phyloP scores from a whole-genome alignment of 2,888 invertebrate species.

The Doris montereyensis region DNA sequence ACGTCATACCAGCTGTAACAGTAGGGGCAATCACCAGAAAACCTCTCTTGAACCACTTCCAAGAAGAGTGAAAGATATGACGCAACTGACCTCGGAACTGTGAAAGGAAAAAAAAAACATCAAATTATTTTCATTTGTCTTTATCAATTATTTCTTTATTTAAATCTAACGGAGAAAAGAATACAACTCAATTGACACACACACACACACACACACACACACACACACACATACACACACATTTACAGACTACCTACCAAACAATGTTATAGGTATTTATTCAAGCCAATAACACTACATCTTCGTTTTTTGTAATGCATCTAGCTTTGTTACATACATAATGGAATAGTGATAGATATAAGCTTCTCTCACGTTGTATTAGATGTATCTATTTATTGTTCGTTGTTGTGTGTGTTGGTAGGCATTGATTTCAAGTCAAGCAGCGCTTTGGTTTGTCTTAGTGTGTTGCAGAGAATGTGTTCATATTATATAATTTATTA shows the following conservation, averaged over 20 bases:
- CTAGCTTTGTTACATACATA: too few relatives aligned
- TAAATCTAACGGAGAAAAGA: not conserved
- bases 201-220: conserved; percentile 28
- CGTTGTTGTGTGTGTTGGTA: too few relatives aligned
- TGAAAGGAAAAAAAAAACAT: not conserved
- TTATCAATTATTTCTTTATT: not conserved
- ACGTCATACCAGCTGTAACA: conserved; percentile 1
- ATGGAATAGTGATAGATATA: too few relatives aligned
- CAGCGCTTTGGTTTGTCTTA: too few relatives aligned
- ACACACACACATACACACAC: conserved; percentile 25
- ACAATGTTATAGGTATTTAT: too few relatives aligned
- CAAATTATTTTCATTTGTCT: not conserved
- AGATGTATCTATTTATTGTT: too few relatives aligned
- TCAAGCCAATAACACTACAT: too few relatives aligned
- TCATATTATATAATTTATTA: too few relatives aligned
- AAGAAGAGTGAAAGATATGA: conserved; percentile 3
- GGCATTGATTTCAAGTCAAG: too few relatives aligned
- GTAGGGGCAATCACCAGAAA: not conserved
- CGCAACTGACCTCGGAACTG: conserved; percentile 20
- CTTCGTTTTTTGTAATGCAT: too few relatives aligned
- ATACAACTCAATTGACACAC: not conserved
- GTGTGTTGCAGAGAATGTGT: too few relatives aligned
- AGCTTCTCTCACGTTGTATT: too few relatives aligned
- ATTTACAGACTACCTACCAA: not conserved
- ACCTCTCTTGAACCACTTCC: conserved; percentile 32